Evolutionary conservation across 1,140 invertebrate genomes (phyloP).

Genomic region (Apis florea): DNA sequence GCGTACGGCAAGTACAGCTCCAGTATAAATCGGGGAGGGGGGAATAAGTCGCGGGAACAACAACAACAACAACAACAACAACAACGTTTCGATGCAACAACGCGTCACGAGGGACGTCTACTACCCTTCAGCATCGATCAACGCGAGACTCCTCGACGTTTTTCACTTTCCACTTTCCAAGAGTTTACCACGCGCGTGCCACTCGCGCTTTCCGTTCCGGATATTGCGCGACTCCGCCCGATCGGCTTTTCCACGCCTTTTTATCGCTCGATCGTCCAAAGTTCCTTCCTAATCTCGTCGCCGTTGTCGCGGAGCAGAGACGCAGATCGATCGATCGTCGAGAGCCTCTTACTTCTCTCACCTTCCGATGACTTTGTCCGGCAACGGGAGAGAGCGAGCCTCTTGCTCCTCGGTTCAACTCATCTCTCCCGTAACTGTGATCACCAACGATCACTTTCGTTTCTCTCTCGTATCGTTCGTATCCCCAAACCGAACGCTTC

Average conservation of each 20-base stretch:
- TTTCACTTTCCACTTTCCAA: not conserved
- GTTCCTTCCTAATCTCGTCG: slow-evolving; percentile 37
- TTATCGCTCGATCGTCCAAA: slow-evolving; percentile 40
- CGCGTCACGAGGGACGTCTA: not conserved
- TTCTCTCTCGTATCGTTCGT: too few species aligned
- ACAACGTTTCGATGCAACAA: too few species aligned
- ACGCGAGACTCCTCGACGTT: too few species aligned
- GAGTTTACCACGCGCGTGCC: not conserved
- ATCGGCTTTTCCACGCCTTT: not conserved
- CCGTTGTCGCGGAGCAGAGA: slow-evolving; percentile 7
- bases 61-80: too few species aligned
- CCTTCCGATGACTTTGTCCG: slow-evolving; percentile 35
- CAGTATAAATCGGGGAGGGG: slow-evolving; percentile 71
- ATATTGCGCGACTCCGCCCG: not conserved
- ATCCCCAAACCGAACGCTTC: too few species aligned
- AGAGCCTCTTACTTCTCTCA: slow-evolving; percentile 11
- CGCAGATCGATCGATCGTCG: slow-evolving; percentile 23
- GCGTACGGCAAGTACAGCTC: slow-evolving; percentile 80
- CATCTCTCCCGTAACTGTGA: not conserved
- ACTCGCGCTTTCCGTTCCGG: not conserved
- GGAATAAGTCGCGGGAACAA: slow-evolving; percentile 3
- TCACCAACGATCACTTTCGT: not conserved
- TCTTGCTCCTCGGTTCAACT: not conserved
- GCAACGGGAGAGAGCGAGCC: too few species aligned
- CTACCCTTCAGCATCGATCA: not conserved